These are phyloP conservation scores for Caenorhabditis latens DNA, from an alignment of 1,140 invertebrate genomes.

Conservation along the genomic window DNA sequence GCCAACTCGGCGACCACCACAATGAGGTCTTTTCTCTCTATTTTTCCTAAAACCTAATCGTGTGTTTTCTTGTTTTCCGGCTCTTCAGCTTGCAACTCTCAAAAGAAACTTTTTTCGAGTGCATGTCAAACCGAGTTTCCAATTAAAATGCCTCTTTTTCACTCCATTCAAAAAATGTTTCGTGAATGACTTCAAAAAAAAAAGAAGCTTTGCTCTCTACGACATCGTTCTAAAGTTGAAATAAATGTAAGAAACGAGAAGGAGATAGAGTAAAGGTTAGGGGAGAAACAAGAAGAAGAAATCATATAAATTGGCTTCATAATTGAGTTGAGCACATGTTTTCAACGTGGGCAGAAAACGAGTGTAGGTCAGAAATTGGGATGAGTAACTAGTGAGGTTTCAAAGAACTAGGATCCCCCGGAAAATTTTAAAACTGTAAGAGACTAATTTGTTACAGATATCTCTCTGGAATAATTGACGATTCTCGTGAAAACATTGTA, in stretches of 20 bases:
- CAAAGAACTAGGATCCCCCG: background rate
- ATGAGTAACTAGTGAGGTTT: background rate
- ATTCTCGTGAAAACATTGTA: too few species aligned
- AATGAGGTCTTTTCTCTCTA: background rate
- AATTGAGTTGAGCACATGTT: conserved; percentile 3
- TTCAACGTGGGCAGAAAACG: background rate
- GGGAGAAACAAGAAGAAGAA: background rate
- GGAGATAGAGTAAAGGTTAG: background rate
- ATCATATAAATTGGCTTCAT: conserved; percentile 35
- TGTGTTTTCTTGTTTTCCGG: conserved; percentile 41
- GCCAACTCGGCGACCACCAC: too few species aligned
- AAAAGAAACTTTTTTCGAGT: background rate
- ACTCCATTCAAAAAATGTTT: background rate
- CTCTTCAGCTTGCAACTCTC: background rate
- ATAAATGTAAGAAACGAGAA: background rate
- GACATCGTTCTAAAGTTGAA: conserved; percentile 30
- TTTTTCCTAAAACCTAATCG: background rate
- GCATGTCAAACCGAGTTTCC: conserved; percentile 32
- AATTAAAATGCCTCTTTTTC: background rate
- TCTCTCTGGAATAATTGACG: too few species aligned
- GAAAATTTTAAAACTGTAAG: too few species aligned
- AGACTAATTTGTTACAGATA: too few species aligned
- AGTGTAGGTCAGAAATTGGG: background rate
- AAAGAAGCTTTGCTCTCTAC: conserved; percentile 8
- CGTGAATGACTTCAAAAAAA: background rate